Evolutionary conservation across 2,113 vertebrate species (phyloP).

Genomic region (Pungitius pungitius): DNA sequence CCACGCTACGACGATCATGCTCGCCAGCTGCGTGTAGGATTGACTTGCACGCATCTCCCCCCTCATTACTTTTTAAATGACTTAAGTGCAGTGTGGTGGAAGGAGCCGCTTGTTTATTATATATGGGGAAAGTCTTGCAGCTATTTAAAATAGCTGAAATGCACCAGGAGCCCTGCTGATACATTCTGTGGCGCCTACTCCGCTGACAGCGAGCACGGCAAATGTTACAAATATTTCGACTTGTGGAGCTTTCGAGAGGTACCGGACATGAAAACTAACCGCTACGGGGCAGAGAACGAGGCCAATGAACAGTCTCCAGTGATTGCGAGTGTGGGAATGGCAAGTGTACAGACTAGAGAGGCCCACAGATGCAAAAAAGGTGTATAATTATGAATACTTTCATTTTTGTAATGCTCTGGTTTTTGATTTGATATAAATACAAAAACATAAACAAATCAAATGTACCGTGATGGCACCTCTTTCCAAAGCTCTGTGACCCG

Average conservation of each 20-base stretch:
- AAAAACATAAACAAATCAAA: constrained; percentile 41
- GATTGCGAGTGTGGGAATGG: background rate
- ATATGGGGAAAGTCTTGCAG: background rate
- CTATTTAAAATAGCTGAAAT: constrained; percentile 5
- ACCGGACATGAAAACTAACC: constrained; percentile 26
- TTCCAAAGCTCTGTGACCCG: background rate
- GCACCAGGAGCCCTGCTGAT: background rate
- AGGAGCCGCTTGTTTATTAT: background rate
- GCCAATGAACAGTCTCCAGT: constrained; percentile 19
- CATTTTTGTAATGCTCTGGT: constrained; percentile 34
- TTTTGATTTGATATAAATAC: constrained; percentile 40
- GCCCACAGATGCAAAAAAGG: constrained; percentile 13
- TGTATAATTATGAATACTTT: constrained; percentile 43
- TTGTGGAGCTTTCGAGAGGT: constrained; percentile 13
- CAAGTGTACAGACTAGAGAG: constrained; percentile 5
- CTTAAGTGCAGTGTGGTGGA: constrained; percentile 17
- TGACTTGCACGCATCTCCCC: constrained; percentile 22
- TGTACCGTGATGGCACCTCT: background rate
- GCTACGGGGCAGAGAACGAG: constrained; percentile 12
- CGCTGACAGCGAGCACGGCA: background rate
- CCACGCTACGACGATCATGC: constrained; percentile 10
- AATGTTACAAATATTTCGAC: constrained; percentile 25
- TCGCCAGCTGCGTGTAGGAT: constrained; percentile 1
- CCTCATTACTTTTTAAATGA: constrained; percentile 53
- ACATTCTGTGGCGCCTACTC: background rate